A percentile compares a stretch with the other conserved stretches of the same genome.
Conservation (phyloP, 2,888 invertebrate species). For the Rugalucina vietnamica region DNA sequence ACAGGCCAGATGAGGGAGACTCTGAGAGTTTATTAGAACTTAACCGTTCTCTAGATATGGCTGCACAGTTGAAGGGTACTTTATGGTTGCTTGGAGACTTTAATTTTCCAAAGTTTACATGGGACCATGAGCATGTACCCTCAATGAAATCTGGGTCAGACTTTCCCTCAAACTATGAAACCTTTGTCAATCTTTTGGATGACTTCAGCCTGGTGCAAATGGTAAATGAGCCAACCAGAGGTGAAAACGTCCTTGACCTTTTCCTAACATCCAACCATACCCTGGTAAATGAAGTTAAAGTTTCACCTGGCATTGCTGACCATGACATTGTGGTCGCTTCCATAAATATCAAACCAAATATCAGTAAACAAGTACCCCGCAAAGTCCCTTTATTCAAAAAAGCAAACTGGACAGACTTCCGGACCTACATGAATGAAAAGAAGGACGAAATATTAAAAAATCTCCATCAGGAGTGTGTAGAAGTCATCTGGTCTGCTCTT, state of each 20-base stretch:
- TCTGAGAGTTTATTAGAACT: neutral
- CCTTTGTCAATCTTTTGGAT: constrained; percentile 3
- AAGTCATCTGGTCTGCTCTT: neutral
- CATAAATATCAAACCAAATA: neutral
- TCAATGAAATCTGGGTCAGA: neutral
- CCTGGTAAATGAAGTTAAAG: constrained; percentile 2
- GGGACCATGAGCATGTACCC: constrained; percentile 11
- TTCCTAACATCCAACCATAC: constrained; percentile 22
- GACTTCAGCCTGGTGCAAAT: constrained; percentile 24
- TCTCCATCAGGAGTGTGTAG: neutral
- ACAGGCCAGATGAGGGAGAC: neutral
- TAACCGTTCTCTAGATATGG: neutral
- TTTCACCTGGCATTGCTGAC: neutral
- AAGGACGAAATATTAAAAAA: neutral
- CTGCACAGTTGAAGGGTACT: neutral
- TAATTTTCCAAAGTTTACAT: constrained; percentile 24
- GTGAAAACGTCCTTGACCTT: neutral
- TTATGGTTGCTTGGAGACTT: constrained; percentile 12
- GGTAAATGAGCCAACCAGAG: constrained; percentile 22
- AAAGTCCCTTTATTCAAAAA: neutral
- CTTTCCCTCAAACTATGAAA: neutral
- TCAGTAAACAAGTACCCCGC: neutral
- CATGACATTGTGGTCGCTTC: constrained; percentile 2
- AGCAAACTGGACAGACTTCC: constrained; percentile 10
- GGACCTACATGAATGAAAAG: neutral